A percentile compares a stretch with the other conserved stretches of the same genome.
phyloP scores from a whole-genome alignment of 2,888 invertebrate genomes.

The Ochropleura plecta region DNA sequence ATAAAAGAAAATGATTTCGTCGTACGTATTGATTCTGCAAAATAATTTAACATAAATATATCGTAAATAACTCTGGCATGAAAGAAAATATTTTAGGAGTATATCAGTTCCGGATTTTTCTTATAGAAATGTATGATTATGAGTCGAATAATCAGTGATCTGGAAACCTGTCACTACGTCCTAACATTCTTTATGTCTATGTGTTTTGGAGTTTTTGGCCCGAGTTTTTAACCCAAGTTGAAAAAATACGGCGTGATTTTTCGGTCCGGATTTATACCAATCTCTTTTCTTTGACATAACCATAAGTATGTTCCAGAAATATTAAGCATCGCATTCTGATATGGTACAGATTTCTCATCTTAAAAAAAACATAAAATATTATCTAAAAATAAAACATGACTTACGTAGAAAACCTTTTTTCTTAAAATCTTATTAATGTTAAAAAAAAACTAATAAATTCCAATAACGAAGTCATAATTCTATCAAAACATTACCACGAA shows the following conservation, averaged over 20 bases:
- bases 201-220: conserved; percentile 20
- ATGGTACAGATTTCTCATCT: not conserved
- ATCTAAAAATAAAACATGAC: not conserved
- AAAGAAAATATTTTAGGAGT: conserved; percentile 23
- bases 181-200: conserved; percentile 35
- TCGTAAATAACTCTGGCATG: conserved; percentile 27
- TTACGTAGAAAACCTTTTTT: conserved; percentile 5
- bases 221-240: not conserved
- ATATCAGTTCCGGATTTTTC: conserved; percentile 35
- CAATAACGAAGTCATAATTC: conserved; percentile 35
- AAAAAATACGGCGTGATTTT: conserved; percentile 8
- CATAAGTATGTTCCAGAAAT: not conserved
- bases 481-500: conserved; percentile 35
- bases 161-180: conserved; percentile 49
- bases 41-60: conserved; percentile 20
- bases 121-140: conserved; percentile 31
- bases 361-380: conserved; percentile 3
- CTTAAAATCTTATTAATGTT: conserved; percentile 27
- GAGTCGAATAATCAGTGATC: conserved; percentile 46
- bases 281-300: not conserved
- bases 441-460: conserved; percentile 42
- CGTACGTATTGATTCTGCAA: not conserved
- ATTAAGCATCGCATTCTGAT: not conserved
- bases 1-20: not conserved
- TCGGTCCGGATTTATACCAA: not conserved